A percentile compares a stretch with the other conserved stretches of the same genome.
Evolutionary conservation across 1,140 invertebrate species (phyloP).

Genomic region (Zeugodacus cucurbitae): DNA sequence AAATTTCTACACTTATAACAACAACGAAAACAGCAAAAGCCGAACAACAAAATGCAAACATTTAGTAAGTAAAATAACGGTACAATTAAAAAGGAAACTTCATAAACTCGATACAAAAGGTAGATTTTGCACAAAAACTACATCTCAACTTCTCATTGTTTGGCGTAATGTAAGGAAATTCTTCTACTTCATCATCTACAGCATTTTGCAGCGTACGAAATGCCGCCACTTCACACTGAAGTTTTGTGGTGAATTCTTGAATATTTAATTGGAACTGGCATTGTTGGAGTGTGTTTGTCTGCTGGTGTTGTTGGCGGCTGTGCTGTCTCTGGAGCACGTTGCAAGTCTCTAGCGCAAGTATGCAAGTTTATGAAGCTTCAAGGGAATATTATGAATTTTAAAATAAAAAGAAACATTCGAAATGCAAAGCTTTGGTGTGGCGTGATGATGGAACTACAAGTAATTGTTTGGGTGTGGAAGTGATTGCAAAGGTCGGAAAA

Average conservation of each 20-base stretch:
- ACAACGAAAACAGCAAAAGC: not conserved
- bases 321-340: too few relatives aligned
- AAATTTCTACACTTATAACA: not conserved
- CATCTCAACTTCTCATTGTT: not conserved
- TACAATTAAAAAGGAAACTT: slow-evolving; percentile 12
- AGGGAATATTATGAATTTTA: too few relatives aligned
- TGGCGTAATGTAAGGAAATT: not conserved
- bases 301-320: not conserved
- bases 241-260: slow-evolving; percentile 37
- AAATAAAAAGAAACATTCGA: too few relatives aligned
- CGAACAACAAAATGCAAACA: slow-evolving; percentile 8
- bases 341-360: too few relatives aligned
- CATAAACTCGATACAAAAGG: slow-evolving; percentile 22
- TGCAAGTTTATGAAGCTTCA: too few relatives aligned
- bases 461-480: too few relatives aligned
- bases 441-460: too few relatives aligned
- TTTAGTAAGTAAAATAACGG: slow-evolving; percentile 8
- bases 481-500: too few relatives aligned
- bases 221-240: slow-evolving; percentile 6
- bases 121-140: not conserved
- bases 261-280: slow-evolving; percentile 34
- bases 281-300: not conserved
- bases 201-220: not conserved
- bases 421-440: too few relatives aligned
- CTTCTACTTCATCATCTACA: not conserved